Conservation (phyloP, 2,113 vertebrate genomes). For the Clinocottus analis region DNA sequence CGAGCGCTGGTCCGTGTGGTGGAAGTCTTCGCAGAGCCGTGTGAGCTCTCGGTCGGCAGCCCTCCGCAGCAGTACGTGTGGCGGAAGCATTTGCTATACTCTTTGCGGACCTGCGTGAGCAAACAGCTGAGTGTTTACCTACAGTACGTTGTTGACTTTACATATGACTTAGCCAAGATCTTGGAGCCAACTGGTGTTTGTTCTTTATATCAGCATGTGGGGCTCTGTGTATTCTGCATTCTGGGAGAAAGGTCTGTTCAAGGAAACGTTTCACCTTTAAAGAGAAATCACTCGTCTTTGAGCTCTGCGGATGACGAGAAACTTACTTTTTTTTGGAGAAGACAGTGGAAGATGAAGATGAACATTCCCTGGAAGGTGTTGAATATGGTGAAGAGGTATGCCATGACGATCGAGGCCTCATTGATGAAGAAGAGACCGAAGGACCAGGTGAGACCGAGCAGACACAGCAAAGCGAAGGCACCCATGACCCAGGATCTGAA, state of each 20-base stretch:
- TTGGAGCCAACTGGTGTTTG: conserved; percentile 39
- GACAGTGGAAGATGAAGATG: conserved; percentile 99
- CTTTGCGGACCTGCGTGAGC: conserved; percentile 92
- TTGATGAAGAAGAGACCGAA: conserved; percentile 98
- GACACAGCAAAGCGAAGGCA: conserved; percentile 94
- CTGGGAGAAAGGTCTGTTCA: conserved; percentile 9
- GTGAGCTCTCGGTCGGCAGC: conserved; percentile 94
- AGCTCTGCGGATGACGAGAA: not conserved
- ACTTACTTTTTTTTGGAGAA: conserved; percentile 98
- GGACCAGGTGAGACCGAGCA: conserved; percentile 97
- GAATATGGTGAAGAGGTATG: conserved; percentile 99
- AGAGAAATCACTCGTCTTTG: not conserved
- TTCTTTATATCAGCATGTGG: conserved; percentile 46
- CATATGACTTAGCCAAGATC: conserved; percentile 47
- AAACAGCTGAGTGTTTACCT: conserved; percentile 60
- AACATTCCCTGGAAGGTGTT: conserved; percentile 99
- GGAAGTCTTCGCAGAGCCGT: conserved; percentile 95
- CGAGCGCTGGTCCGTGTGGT: conserved; percentile 95
- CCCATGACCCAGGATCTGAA: conserved; percentile 98
- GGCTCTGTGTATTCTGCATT: conserved; percentile 16
- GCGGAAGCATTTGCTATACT: conserved; percentile 97
- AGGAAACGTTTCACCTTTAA: conserved; percentile 37
- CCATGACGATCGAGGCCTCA: conserved; percentile 95
- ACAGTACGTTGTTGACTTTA: conserved; percentile 59
- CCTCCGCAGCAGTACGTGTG: conserved; percentile 96